Conservation (phyloP, 2,113 vertebrate genomes). For the Catharus bicknelli region DNA sequence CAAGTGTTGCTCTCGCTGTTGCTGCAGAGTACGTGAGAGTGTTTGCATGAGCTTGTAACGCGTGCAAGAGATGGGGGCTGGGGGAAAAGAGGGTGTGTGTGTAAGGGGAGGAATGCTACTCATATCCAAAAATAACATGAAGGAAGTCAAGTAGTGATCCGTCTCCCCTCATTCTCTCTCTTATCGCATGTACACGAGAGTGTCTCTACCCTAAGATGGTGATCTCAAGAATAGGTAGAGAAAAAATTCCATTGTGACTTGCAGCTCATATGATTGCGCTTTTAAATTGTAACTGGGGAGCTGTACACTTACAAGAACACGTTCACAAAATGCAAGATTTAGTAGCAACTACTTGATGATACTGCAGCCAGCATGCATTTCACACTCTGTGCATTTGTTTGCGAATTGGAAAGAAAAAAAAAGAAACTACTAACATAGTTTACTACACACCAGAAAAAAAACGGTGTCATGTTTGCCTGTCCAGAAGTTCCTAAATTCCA, state of each 20-base stretch:
- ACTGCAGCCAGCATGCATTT: not conserved
- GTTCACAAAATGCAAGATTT: not conserved
- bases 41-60: conserved; percentile 55
- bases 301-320: not conserved
- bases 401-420: not conserved
- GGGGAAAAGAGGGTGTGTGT: conserved; percentile 73
- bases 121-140: conserved; percentile 73
- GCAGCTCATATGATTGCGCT: not conserved
- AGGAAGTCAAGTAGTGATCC: not conserved
- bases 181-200: not conserved
- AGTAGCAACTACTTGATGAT: not conserved
- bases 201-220: not conserved
- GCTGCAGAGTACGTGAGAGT: conserved; percentile 36
- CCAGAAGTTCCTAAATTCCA: not conserved
- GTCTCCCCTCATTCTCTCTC: conserved; percentile 34
- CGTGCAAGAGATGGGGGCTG: conserved; percentile 40
- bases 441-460: not conserved
- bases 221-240: not conserved
- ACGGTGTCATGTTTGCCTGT: not conserved
- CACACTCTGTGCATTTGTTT: not conserved
- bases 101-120: conserved; percentile 68
- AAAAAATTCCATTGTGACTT: not conserved
- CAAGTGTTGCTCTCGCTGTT: conserved; percentile 47
- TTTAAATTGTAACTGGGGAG: not conserved
- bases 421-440: not conserved